Evolutionary conservation across 2,888 invertebrate species (phyloP), one percentile per base, ranked within the genome.

Genomic region (Saturnia pavonia): DNA sequence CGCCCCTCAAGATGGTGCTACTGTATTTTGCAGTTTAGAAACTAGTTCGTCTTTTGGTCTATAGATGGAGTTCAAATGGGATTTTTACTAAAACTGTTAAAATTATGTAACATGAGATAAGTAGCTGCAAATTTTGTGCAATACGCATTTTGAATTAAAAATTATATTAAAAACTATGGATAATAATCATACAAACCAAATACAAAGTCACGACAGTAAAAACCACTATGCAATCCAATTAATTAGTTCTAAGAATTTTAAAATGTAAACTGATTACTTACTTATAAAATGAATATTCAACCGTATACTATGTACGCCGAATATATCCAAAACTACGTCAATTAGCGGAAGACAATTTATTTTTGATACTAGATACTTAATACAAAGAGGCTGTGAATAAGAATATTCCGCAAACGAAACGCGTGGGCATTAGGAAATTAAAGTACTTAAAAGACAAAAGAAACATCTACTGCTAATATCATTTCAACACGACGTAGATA

Each of bases 1-100:
- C 82, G 80, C 78, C 83, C 86, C 86, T 82, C 86, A 85, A 92
- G 92, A 92, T 92, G 92, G 91, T 88, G 92, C 90, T 90, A 91
- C 92, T 89, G 92, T 87, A 87, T 89, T 89, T 87, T 84, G 85
- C 85, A 84, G 84, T 82, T 79, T 80, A 83, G 83, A 75, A 87
- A 79, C 80, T 86, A 92, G 92, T 94, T 90, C 88, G 68, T 74
- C 82, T 91, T 91, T 90, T 89, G 87, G 81, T 82, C 82, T 78
- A 83, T 83, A 93, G 93, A 89, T 91, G 93, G 91, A 81, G 91
- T 79, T 85, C 72, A 40, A 40, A 54, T n/a, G n/a, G 8, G 2
- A 40, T 34, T 65, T 65, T 40, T 67, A 66, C 40, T 65, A 51
- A 6, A 22, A 43, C 22, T 54, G 1, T 11, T 54, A 54, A 22